Evolutionary conservation across 2,888 invertebrate genomes (phyloP).

Genomic region (Boloria selene): DNA sequence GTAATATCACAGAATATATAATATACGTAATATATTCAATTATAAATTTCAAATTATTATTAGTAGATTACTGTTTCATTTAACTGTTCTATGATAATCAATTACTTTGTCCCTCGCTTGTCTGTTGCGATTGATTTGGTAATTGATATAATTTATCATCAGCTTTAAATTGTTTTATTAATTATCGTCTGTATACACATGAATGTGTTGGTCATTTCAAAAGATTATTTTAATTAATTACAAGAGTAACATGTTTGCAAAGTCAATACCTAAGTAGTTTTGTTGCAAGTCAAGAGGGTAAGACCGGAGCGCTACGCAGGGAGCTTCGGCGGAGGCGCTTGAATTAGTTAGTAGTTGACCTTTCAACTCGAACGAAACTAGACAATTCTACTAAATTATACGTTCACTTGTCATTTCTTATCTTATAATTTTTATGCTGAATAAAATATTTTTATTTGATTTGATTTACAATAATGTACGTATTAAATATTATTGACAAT

Average conservation of each 20-base stretch:
- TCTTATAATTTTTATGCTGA: too few relatives aligned
- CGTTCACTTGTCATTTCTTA: background rate
- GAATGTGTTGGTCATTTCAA: background rate
- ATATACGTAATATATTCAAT: too few relatives aligned
- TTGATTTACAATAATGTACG: too few relatives aligned
- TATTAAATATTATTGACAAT: background rate
- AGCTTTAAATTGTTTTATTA: conserved; percentile 6
- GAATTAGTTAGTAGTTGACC: conserved; percentile 24
- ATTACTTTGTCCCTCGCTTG: background rate
- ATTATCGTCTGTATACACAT: too few relatives aligned
- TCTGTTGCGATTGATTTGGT: background rate
- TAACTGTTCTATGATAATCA: background rate
- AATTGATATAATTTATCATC: background rate
- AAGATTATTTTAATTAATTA: background rate
- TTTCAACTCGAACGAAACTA: conserved; percentile 9
- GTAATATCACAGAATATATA: too few relatives aligned
- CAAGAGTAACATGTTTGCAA: background rate
- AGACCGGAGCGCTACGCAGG: background rate
- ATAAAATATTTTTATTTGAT: too few relatives aligned
- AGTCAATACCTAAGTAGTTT: background rate
- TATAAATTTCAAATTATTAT: too few relatives aligned
- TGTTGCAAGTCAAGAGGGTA: background rate
- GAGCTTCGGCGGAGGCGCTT: background rate
- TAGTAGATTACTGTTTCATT: too few relatives aligned
- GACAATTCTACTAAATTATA: background rate